Conservation (phyloP, 2,113 vertebrate genomes). For the Cygnus buccinator region DNA sequence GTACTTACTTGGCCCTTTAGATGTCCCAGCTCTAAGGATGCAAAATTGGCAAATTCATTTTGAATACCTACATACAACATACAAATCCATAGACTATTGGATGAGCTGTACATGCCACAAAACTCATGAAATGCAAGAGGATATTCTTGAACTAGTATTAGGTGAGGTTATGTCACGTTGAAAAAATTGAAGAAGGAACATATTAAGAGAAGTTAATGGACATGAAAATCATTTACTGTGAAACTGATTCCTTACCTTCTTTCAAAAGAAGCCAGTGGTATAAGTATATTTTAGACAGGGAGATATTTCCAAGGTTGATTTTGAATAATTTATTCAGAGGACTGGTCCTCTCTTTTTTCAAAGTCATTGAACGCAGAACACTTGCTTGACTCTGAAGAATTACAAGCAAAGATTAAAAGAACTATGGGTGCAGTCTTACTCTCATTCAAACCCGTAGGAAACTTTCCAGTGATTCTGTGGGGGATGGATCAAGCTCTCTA, state of each 20-base stretch:
- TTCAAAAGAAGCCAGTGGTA: neutral
- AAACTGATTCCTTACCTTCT: neutral
- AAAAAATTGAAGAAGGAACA: neutral
- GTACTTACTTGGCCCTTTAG: neutral
- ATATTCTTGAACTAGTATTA: neutral
- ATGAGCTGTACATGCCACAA: neutral
- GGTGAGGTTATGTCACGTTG: neutral
- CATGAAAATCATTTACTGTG: neutral
- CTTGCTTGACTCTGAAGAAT: constrained; percentile 6
- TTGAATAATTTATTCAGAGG: constrained; percentile 38
- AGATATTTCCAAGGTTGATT: constrained; percentile 47
- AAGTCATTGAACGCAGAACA: constrained; percentile 24
- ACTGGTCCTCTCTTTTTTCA: neutral
- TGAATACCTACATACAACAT: neutral
- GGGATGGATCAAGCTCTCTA: neutral
- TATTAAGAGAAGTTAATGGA: neutral
- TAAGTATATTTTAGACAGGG: neutral
- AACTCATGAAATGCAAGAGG: neutral
- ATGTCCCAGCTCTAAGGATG: neutral
- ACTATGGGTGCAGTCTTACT: neutral
- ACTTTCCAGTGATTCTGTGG: neutral
- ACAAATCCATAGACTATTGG: neutral
- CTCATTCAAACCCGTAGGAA: neutral
- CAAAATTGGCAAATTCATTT: neutral
- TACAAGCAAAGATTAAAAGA: neutral